These are phyloP conservation scores for Bombus sylvicola DNA, from an alignment of 1,140 invertebrate genomes.

Conservation along the genomic window DNA sequence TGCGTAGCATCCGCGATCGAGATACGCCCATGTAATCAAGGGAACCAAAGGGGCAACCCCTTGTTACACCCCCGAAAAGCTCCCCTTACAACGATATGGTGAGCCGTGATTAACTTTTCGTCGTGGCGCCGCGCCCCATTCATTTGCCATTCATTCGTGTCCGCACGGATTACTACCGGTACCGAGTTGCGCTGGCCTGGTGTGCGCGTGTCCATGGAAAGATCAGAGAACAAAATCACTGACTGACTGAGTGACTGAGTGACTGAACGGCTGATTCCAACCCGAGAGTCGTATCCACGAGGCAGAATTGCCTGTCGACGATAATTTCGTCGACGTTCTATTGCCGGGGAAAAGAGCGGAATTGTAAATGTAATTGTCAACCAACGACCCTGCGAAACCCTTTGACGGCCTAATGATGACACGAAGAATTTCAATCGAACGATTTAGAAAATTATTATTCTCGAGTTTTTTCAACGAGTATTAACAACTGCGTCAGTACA, in stretches of 20 bases:
- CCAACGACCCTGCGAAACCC: background rate
- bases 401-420: background rate
- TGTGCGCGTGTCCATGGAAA: slow-evolving; percentile 53
- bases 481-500: no score
- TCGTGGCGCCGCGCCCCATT: slow-evolving; percentile 80
- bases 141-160: slow-evolving; percentile 83
- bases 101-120: slow-evolving; percentile 84
- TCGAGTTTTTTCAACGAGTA: no score
- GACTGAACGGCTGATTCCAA: slow-evolving; percentile 41
- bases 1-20: slow-evolving; percentile 64
- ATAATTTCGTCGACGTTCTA: background rate
- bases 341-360: background rate
- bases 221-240: slow-evolving; percentile 59
- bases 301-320: slow-evolving; percentile 4
- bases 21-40: slow-evolving; percentile 83
- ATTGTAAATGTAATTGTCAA: slow-evolving; percentile 22
- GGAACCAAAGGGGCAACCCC: slow-evolving; percentile 72
- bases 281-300: background rate
- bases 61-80: slow-evolving; percentile 74
- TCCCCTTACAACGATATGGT: slow-evolving; percentile 77
- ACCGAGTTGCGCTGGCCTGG: slow-evolving; percentile 40
- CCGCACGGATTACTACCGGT: slow-evolving; percentile 77
- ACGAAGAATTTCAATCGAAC: background rate
- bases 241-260: slow-evolving; percentile 62
- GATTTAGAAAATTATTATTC: background rate